A percentile compares a stretch with the other conserved stretches of the same genome.
phyloP scores from a whole-genome alignment of 2,888 invertebrate genomes.

The Leistus spinibarbis region DNA sequence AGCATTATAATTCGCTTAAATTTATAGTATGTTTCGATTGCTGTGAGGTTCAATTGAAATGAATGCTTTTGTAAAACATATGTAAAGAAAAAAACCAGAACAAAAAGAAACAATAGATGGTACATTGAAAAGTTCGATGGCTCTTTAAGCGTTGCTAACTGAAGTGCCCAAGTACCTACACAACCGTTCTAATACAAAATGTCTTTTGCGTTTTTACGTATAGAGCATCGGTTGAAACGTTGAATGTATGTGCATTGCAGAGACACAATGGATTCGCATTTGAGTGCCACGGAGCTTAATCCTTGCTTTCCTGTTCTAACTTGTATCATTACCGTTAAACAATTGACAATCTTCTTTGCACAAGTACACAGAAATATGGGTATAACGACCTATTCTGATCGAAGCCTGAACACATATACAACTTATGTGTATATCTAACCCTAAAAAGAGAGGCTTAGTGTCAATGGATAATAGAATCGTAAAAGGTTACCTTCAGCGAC shows the following conservation, averaged over 20 bases:
- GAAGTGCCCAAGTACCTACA: background rate
- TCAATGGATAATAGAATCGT: too few relatives aligned
- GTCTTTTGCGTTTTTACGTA: background rate
- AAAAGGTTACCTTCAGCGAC: background rate
- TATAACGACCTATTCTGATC: background rate
- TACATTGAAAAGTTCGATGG: background rate
- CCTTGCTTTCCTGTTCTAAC: background rate
- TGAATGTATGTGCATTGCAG: background rate
- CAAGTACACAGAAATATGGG: too few relatives aligned
- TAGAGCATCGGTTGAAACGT: background rate
- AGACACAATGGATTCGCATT: background rate
- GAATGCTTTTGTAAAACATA: background rate
- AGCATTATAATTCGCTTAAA: background rate
- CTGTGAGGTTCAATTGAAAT: background rate
- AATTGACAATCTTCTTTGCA: background rate
- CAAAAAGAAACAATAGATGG: background rate
- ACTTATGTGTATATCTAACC: too few relatives aligned
- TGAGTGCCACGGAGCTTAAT: background rate
- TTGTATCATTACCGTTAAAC: conserved; percentile 1
- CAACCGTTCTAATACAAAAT: background rate
- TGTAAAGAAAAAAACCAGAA: background rate
- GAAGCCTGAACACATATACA: too few relatives aligned
- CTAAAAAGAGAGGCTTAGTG: too few relatives aligned
- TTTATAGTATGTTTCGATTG: background rate
- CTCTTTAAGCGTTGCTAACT: background rate